A percentile compares a stretch with the other conserved stretches of the same genome.
Evolutionary conservation across 2,888 invertebrate genomes (phyloP).

Genomic region (Dynastes grantii): DNA sequence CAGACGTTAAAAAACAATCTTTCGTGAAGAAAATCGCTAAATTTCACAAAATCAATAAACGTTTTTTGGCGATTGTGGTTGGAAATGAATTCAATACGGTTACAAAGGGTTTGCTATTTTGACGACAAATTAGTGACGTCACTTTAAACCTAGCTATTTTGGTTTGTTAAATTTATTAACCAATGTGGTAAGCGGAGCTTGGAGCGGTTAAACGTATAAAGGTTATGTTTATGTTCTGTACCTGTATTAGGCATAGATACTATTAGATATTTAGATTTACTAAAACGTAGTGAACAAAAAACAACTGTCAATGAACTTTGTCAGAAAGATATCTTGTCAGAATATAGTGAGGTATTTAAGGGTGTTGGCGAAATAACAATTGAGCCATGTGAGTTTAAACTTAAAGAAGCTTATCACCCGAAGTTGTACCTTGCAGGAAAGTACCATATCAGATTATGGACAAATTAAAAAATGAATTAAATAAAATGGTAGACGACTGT

Average conservation of each 20-base stretch:
- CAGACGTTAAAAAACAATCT: too few relatives aligned
- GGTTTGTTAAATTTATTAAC: too few relatives aligned
- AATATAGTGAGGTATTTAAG: not conserved
- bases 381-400: slow-evolving; percentile 10
- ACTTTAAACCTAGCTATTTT: too few relatives aligned
- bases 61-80: too few relatives aligned
- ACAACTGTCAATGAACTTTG: slow-evolving; percentile 11
- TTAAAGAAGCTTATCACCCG: slow-evolving; percentile 10
- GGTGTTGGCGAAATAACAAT: not conserved
- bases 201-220: too few relatives aligned
- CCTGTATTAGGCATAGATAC: not conserved
- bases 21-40: too few relatives aligned
- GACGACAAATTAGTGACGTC: too few relatives aligned
- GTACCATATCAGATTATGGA: slow-evolving; percentile 46
- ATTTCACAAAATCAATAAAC: too few relatives aligned
- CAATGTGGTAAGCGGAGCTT: too few relatives aligned
- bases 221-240: not conserved
- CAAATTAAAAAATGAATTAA: slow-evolving; percentile 36
- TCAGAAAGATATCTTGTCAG: not conserved
- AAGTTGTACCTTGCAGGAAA: slow-evolving; percentile 23
- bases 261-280: not conserved
- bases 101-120: too few relatives aligned
- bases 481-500: slow-evolving; percentile 39
- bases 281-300: not conserved
- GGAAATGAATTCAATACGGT: too few relatives aligned